Percentiles rank a stretch among this genome's conserved stretches.
Evolutionary conservation across 2,888 invertebrate genomes (phyloP).

Genomic region (Lissocephala sabroskyi): DNA sequence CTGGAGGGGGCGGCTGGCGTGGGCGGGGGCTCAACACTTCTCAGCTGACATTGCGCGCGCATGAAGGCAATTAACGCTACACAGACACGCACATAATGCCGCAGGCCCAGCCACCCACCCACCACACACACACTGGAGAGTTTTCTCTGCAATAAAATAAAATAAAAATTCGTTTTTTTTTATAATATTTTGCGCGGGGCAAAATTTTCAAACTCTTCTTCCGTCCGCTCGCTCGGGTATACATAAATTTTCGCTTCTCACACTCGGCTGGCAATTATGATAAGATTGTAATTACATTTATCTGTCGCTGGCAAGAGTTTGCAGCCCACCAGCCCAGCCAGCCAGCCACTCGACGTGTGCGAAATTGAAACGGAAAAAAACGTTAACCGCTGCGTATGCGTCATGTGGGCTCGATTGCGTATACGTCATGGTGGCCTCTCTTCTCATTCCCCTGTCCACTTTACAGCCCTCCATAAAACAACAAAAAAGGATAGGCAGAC

Average conservation of each 20-base stretch:
- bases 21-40: too few relatives aligned
- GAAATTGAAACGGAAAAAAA: conserved; percentile 9
- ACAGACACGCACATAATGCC: conserved; percentile 24
- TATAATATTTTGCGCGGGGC: not conserved
- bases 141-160: conserved; percentile 62
- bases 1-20: conserved; percentile 12
- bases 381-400: conserved; percentile 43
- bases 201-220: conserved; percentile 5
- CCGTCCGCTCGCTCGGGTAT: not conserved
- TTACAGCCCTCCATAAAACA: too few relatives aligned
- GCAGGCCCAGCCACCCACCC: conserved; percentile 17
- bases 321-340: not conserved
- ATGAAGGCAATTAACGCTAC: conserved; percentile 50
- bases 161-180: conserved; percentile 59
- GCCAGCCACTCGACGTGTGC: not conserved
- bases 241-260: conserved; percentile 16
- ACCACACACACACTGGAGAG: conserved; percentile 22
- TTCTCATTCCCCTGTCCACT: too few relatives aligned
- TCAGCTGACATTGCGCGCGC: conserved; percentile 48
- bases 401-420: conserved; percentile 35
- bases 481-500: too few relatives aligned
- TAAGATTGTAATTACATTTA: conserved; percentile 63
- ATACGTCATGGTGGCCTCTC: conserved; percentile 32
- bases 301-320: conserved; percentile 45
- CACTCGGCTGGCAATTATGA: conserved; percentile 54